Evolutionary conservation across 2,797 vertebrate species (phyloP).

Genomic region (Acipenser oxyrinchus): DNA sequence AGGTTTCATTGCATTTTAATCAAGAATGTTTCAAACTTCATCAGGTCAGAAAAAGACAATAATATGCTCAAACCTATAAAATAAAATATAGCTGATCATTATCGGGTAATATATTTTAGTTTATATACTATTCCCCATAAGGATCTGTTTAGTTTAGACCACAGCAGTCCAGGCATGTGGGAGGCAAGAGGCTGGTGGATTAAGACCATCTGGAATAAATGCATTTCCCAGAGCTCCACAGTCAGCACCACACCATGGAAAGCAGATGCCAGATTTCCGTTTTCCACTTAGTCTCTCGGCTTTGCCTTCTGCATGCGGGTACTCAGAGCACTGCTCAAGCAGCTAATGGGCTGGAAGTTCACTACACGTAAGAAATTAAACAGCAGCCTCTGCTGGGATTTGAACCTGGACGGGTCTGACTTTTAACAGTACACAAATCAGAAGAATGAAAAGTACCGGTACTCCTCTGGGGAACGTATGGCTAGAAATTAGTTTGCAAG

Average conservation of each 20-base stretch:
- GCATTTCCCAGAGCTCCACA: conserved; percentile 11
- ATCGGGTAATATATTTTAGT: conserved; percentile 21
- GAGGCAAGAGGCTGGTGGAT: conserved; percentile 15
- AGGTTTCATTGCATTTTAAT: too few relatives aligned
- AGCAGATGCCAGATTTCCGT: conserved; percentile 4
- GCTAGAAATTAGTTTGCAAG: conserved; percentile 18
- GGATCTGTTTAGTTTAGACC: conserved; percentile 13
- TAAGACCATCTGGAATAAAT: conserved; percentile 18
- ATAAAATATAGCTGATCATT: conserved; percentile 23
- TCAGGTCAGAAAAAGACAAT: too few relatives aligned
- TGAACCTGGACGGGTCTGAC: conserved; percentile 32
- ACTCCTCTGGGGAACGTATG: conserved; percentile 30
- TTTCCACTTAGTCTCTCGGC: conserved; percentile 13
- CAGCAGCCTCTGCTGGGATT: conserved; percentile 29
- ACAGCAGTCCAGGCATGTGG: conserved; percentile 12
- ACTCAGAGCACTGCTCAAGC: conserved; percentile 20
- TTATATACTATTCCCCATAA: conserved; percentile 22
- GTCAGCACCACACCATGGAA: background rate
- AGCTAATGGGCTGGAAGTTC: conserved; percentile 21
- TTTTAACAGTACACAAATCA: conserved; percentile 25
- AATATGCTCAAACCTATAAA: background rate
- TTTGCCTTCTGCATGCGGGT: conserved; percentile 14
- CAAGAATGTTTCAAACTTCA: too few relatives aligned
- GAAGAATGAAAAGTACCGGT: conserved; percentile 27
- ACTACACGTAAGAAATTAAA: conserved; percentile 35